Evolutionary conservation across 2,113 vertebrate genomes (phyloP).

Genomic region (Corythaeola cristata): DNA sequence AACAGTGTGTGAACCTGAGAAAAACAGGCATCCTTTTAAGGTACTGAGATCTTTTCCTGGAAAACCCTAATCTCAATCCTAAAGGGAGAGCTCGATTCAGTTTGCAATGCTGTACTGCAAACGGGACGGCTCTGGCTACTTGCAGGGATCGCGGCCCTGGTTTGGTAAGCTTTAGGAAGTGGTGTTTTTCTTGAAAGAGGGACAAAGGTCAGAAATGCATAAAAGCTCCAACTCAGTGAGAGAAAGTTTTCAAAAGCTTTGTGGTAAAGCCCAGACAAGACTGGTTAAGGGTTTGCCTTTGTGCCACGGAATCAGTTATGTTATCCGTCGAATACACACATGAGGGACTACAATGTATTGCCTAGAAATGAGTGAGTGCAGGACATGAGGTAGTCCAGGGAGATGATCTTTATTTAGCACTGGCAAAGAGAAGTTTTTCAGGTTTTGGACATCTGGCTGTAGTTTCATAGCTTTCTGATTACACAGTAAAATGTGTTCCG

Average conservation of each 20-base stretch:
- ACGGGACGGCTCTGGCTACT: not conserved
- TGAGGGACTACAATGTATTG: not conserved
- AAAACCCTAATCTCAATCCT: not conserved
- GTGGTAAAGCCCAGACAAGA: not conserved
- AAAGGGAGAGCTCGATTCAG: not conserved
- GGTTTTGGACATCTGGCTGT: not conserved
- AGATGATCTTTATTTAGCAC: not conserved
- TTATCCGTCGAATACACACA: rapidly evolving
- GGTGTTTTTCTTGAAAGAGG: not conserved
- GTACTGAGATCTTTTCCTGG: not conserved
- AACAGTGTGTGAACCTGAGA: not conserved
- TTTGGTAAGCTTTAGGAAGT: not conserved
- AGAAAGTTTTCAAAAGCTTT: not conserved
- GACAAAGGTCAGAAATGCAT: not conserved
- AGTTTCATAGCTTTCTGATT: not conserved
- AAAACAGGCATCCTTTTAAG: not conserved
- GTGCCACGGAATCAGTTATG: not conserved
- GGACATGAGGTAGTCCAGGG: not conserved
- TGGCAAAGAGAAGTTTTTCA: not conserved
- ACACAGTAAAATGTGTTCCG: not conserved
- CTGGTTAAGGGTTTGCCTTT: not conserved
- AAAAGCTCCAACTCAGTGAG: not conserved
- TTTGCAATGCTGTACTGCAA: not conserved
- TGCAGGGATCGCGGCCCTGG: not conserved
- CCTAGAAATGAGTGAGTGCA: not conserved